phyloP scores from a whole-genome alignment of 1,140 invertebrate genomes.

The Microplitis demolitor region DNA sequence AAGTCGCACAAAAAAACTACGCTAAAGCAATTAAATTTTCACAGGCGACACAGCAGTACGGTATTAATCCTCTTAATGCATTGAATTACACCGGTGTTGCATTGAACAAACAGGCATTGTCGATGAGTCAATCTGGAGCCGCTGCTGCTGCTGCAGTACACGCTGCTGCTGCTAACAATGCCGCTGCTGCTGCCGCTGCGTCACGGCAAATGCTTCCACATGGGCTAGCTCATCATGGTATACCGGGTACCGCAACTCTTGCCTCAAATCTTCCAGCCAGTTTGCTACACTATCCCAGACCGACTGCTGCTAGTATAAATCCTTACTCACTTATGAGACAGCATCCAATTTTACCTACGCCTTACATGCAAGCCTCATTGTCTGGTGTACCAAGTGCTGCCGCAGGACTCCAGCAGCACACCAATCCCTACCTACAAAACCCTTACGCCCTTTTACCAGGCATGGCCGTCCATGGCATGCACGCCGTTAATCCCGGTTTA shows the following conservation, averaged over 20 bases:
- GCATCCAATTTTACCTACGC: constrained; percentile 54
- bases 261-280: constrained; percentile 50
- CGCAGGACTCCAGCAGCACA: constrained; percentile 52
- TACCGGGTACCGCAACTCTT: constrained; percentile 37
- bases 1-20: constrained; percentile 79
- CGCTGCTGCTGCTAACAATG: constrained; percentile 50
- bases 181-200: constrained; percentile 35
- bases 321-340: constrained; percentile 62
- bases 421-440: constrained; percentile 51
- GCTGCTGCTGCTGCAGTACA: constrained; percentile 41
- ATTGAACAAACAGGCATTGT: constrained; percentile 68
- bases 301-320: constrained; percentile 58
- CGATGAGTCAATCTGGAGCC: constrained; percentile 46
- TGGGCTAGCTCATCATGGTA: constrained; percentile 39
- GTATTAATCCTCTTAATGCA: constrained; percentile 64
- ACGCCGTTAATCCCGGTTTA: constrained; percentile 44
- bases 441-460: constrained; percentile 54
- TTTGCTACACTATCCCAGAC: constrained; percentile 65
- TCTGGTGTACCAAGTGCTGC: constrained; percentile 51
- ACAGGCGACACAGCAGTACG: constrained; percentile 57
- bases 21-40: constrained; percentile 71
- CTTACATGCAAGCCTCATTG: constrained; percentile 49
- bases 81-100: constrained; percentile 80
- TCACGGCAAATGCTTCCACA: constrained; percentile 46
- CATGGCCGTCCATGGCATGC: constrained; percentile 46